Conservation (phyloP, 1,140 invertebrate species). For the Hyles vespertilio region DNA sequence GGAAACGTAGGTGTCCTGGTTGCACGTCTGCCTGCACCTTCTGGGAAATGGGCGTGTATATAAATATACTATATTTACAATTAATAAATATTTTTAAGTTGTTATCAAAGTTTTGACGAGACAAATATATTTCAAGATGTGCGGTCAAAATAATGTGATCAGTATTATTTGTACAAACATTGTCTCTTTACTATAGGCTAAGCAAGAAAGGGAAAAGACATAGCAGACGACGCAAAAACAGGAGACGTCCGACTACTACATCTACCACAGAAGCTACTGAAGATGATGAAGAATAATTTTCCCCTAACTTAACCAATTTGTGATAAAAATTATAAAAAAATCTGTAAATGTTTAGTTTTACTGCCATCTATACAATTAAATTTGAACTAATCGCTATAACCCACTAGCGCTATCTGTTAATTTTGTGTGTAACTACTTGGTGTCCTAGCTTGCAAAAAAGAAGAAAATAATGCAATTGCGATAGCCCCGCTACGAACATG, state of each 20-base stretch:
- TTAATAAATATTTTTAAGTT: no score
- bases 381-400: not conserved
- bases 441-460: no score
- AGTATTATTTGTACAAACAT: no score
- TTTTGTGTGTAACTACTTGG: not conserved
- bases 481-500: no score
- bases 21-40: no score
- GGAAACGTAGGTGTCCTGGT: no score
- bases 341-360: conserved; percentile 2
- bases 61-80: no score
- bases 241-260: conserved; percentile 34
- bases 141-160: no score
- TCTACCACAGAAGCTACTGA: conserved; percentile 38
- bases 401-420: not conserved
- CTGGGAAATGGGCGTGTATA: no score
- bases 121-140: no score
- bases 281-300: conserved; percentile 38
- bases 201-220: conserved; percentile 36
- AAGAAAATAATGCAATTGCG: no score
- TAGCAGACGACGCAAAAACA: conserved; percentile 35
- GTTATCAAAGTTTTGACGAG: no score
- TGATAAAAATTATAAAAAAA: not conserved
- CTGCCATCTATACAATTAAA: conserved; percentile 10
- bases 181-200: conserved; percentile 15
- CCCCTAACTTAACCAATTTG: not conserved